phyloP scores from a whole-genome alignment of 2,797 vertebrate genomes.

The Denticeps clupeoides region DNA sequence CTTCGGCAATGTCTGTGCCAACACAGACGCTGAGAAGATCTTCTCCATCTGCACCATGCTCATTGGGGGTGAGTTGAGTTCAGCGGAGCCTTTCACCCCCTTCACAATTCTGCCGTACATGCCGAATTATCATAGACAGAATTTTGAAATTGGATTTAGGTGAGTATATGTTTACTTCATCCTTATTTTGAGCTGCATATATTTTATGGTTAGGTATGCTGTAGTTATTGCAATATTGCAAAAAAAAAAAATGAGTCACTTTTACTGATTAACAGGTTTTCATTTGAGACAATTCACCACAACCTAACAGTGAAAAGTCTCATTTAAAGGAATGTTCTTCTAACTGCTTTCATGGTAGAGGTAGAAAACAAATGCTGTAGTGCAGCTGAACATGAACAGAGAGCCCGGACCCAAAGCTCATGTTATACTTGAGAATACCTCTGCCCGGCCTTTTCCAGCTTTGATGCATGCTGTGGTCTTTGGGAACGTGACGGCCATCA shows the following conservation, averaged over 20 bases:
- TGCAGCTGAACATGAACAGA: too few relatives aligned
- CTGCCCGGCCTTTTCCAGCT: constrained; percentile 50
- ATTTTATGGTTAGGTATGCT: too few relatives aligned
- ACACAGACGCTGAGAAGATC: constrained; percentile 88
- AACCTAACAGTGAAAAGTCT: too few relatives aligned
- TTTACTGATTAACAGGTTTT: constrained; percentile 10
- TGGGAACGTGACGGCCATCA: constrained; percentile 92
- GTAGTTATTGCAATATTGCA: too few relatives aligned
- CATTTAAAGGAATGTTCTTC: too few relatives aligned
- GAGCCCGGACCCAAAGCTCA: too few relatives aligned
- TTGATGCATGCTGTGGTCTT: constrained; percentile 96
- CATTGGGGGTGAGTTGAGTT: constrained; percentile 68
- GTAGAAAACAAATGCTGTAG: too few relatives aligned
- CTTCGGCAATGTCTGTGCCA: constrained; percentile 88
- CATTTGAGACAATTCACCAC: constrained; percentile 8
- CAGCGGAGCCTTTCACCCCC: constrained; percentile 10
- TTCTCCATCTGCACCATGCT: constrained; percentile 98
- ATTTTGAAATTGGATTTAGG: not conserved
- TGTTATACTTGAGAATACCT: too few relatives aligned
- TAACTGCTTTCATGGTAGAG: too few relatives aligned
- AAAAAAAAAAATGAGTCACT: too few relatives aligned
- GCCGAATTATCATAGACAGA: not conserved
- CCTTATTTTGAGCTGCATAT: too few relatives aligned
- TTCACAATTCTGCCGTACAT: constrained; percentile 4
- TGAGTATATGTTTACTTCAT: too few relatives aligned